Conservation (phyloP, 2,113 vertebrate species). For the Falcunculus frontatus region DNA sequence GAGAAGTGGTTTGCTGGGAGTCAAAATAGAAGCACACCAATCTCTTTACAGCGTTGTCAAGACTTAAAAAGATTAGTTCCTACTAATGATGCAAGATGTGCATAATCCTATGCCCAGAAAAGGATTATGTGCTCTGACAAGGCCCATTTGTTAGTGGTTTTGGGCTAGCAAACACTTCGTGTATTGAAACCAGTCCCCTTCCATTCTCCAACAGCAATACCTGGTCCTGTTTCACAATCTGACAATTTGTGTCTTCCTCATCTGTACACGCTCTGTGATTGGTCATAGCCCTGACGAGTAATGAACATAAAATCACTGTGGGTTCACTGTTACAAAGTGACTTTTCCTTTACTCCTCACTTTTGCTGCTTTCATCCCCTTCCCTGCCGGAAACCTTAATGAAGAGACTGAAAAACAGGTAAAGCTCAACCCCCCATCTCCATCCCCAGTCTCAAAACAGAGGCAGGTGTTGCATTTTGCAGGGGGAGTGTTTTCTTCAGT, state of each 20-base stretch:
- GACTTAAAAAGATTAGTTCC: background rate
- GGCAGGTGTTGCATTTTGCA: conserved; percentile 48
- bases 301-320: background rate
- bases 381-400: background rate
- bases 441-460: background rate
- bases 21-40: background rate
- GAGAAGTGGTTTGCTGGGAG: background rate
- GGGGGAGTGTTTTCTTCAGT: conserved; percentile 32
- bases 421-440: background rate
- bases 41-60: background rate
- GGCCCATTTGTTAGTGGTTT: background rate
- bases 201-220: background rate
- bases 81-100: background rate
- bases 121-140: background rate
- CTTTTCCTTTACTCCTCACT: background rate
- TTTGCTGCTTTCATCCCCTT: background rate
- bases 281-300: background rate
- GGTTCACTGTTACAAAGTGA: background rate
- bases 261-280: background rate
- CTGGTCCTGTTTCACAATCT: background rate
- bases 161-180: background rate
- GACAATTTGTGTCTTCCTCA: background rate
- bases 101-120: background rate
- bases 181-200: background rate
- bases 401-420: background rate